Conservation (phyloP, 37 sponge, comb jelly and placozoan genomes). For the Mnemiopsis leidyi region DNA sequence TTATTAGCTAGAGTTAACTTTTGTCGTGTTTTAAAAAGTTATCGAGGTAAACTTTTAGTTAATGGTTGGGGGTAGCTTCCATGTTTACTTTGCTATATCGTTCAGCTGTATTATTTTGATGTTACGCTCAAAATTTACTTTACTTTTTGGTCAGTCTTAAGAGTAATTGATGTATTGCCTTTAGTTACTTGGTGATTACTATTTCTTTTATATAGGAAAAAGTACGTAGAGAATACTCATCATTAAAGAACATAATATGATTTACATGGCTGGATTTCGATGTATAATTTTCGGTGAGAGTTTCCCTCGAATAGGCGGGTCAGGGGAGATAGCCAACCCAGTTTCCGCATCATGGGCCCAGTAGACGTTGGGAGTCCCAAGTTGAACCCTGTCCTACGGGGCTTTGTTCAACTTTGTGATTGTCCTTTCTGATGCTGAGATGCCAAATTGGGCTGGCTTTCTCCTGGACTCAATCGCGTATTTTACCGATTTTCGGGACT, state of each 20-base stretch:
- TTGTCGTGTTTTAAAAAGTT: not conserved
- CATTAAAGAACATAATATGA: conserved; percentile 15
- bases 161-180: conserved; percentile 17
- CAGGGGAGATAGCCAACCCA: conserved; percentile 1
- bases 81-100: not conserved
- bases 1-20: conserved; percentile 1
- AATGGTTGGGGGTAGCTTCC: conserved; percentile 5
- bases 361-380: not conserved
- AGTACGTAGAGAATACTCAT: not conserved
- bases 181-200: not conserved
- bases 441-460: conserved; percentile 20
- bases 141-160: not conserved
- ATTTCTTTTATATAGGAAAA: conserved; percentile 10
- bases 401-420: conserved; percentile 53
- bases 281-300: not conserved
- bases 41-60: conserved; percentile 27
- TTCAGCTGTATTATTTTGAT: conserved; percentile 56
- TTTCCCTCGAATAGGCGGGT: not conserved
- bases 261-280: conserved; percentile 56
- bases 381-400: conserved; percentile 19
- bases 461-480: not conserved
- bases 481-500: not conserved
- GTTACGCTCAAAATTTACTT: not conserved
- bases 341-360: conserved; percentile 56
- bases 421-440: conserved; percentile 15